Percentiles rank a stretch among this genome's conserved stretches.
Conservation (phyloP, 2,113 vertebrate species). For the Prolemur simus region DNA sequence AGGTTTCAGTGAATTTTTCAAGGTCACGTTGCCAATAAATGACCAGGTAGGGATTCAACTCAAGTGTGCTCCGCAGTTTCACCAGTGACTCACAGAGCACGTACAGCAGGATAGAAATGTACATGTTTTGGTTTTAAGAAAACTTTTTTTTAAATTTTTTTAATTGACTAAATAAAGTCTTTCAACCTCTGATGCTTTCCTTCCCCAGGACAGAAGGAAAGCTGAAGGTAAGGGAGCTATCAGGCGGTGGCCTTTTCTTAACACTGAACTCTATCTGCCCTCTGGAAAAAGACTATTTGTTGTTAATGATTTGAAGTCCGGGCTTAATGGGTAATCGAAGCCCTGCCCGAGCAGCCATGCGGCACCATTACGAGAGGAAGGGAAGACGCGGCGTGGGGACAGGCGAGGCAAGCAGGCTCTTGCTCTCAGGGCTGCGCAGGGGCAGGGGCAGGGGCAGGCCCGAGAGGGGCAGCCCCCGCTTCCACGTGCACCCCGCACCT, state of each 20-base stretch:
- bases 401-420: fast-evolving
- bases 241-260: fast-evolving
- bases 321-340: neutral
- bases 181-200: fast-evolving
- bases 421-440: neutral
- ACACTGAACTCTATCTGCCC: neutral
- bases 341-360: neutral
- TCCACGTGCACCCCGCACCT: fast-evolving
- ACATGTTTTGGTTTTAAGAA: fast-evolving
- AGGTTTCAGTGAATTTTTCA: neutral
- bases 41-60: neutral
- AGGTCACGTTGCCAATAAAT: neutral
- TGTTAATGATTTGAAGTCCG: neutral
- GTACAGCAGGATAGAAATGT: fast-evolving
- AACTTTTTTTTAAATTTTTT: neutral
- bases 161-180: neutral
- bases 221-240: too few relatives aligned
- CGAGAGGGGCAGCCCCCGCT: neutral
- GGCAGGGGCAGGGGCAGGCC: neutral
- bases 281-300: neutral
- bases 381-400: neutral
- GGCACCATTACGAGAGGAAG: neutral
- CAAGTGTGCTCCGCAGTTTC: neutral
- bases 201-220: neutral
- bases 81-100: neutral